phyloP scores from a whole-genome alignment of 2,113 vertebrate genomes.

The Columba janthina region DNA sequence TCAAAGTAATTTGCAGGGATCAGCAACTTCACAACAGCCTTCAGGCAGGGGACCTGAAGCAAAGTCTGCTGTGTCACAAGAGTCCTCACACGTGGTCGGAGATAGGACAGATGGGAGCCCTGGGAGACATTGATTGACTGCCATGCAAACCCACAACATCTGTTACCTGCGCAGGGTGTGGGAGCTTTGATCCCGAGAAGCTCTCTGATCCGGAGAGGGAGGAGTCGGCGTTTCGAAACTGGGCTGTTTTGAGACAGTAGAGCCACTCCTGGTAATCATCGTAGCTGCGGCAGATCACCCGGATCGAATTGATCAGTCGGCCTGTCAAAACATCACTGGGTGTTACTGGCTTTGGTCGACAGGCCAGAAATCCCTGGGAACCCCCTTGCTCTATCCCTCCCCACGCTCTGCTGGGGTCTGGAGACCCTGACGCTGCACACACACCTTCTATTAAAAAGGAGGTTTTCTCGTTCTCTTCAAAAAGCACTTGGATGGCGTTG shows the following conservation, averaged over 20 bases:
- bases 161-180: slow-evolving; percentile 58
- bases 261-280: slow-evolving; percentile 78
- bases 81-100: neutral
- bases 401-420: fast-evolving
- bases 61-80: neutral
- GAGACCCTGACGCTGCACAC: neutral
- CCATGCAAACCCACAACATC: neutral
- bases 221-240: slow-evolving; percentile 41
- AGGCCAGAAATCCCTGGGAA: neutral
- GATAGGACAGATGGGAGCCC: neutral
- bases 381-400: neutral
- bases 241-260: slow-evolving; percentile 68
- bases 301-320: slow-evolving; percentile 78
- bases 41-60: neutral
- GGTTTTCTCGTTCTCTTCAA: slow-evolving; percentile 86
- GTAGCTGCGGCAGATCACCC: slow-evolving; percentile 75
- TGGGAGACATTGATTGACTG: neutral
- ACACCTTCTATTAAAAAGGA: slow-evolving; percentile 94
- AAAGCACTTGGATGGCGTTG: slow-evolving; percentile 86
- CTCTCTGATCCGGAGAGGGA: slow-evolving; percentile 69
- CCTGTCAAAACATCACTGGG: slow-evolving; percentile 27
- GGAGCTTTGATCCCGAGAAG: slow-evolving; percentile 37
- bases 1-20: neutral
- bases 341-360: neutral
- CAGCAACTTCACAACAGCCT: neutral